Conservation (phyloP, 2,113 vertebrate species). For the Drymodes brunneopygia region DNA sequence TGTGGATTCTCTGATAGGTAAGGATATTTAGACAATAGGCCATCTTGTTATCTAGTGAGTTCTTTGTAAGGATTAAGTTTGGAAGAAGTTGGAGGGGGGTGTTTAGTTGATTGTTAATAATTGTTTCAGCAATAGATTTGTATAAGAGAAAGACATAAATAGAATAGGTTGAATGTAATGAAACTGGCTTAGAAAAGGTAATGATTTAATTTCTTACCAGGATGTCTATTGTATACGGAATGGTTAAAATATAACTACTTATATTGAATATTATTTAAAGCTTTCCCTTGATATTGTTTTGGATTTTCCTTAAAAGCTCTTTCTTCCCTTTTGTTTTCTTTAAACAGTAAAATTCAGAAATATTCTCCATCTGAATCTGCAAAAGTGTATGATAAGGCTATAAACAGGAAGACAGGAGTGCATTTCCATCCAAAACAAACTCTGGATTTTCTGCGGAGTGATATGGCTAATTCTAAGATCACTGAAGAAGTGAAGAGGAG, state of each 20-base stretch:
- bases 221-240: neutral
- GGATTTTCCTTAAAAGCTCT: neutral
- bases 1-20: no score
- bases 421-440: slow-evolving; percentile 94
- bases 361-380: slow-evolving; percentile 98
- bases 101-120: neutral
- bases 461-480: slow-evolving; percentile 84
- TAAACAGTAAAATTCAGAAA: slow-evolving; percentile 74
- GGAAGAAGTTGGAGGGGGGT: neutral
- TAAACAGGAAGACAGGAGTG: slow-evolving; percentile 89
- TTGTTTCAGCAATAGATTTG: neutral
- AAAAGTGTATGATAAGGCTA: slow-evolving; percentile 95
- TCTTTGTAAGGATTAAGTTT: neutral
- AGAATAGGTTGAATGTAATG: neutral
- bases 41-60: neutral
- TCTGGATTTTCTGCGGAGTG: slow-evolving; percentile 90
- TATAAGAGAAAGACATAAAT: neutral
- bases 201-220: neutral
- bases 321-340: neutral
- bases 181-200: neutral
- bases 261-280: neutral
- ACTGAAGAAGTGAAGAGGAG: slow-evolving; percentile 89
- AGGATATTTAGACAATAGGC: neutral
- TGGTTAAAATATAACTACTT: neutral
- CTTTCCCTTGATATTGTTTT: neutral